Conservation (phyloP, 2,888 invertebrate species). For the Folsomia manolachei region DNA sequence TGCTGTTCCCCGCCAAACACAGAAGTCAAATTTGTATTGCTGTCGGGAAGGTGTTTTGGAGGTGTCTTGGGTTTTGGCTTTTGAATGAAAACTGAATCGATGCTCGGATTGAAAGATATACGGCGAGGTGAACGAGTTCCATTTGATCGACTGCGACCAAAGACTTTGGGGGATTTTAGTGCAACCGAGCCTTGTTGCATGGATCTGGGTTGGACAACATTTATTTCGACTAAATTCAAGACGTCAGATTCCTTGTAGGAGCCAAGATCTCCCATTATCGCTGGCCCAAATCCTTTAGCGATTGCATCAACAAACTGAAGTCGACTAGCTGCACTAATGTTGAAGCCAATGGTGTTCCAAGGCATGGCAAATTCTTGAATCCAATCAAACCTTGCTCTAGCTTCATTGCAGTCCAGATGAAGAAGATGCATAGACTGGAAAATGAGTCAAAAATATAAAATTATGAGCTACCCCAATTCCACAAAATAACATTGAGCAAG, state of each 20-base stretch:
- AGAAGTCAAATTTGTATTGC: too few relatives aligned
- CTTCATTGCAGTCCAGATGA: slow-evolving; percentile 62
- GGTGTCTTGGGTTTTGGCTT: neutral
- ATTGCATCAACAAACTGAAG: slow-evolving; percentile 42
- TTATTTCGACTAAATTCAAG: slow-evolving; percentile 61
- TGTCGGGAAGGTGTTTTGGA: too few relatives aligned
- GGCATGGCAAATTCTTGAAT: slow-evolving; percentile 84
- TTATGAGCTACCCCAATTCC: slow-evolving; percentile 10
- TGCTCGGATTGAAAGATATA: slow-evolving; percentile 39
- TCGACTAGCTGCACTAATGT: slow-evolving; percentile 73
- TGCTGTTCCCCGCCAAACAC: too few relatives aligned
- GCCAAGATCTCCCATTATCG: slow-evolving; percentile 35
- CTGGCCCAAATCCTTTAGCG: neutral
- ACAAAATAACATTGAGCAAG: slow-evolving; percentile 12
- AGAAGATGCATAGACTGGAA: slow-evolving; percentile 68
- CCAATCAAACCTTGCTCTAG: slow-evolving; percentile 66
- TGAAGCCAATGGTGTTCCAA: slow-evolving; percentile 83
- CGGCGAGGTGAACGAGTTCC: slow-evolving; percentile 36
- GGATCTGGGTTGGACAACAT: slow-evolving; percentile 82
- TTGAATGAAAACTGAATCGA: neutral
- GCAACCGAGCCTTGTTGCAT: slow-evolving; percentile 78
- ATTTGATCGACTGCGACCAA: slow-evolving; percentile 31
- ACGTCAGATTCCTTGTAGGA: slow-evolving; percentile 38
- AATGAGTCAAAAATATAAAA: neutral
- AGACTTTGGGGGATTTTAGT: slow-evolving; percentile 31